Evolutionary conservation across 2,797 vertebrate genomes (phyloP).

Genomic region (Chloroceryle inda): DNA sequence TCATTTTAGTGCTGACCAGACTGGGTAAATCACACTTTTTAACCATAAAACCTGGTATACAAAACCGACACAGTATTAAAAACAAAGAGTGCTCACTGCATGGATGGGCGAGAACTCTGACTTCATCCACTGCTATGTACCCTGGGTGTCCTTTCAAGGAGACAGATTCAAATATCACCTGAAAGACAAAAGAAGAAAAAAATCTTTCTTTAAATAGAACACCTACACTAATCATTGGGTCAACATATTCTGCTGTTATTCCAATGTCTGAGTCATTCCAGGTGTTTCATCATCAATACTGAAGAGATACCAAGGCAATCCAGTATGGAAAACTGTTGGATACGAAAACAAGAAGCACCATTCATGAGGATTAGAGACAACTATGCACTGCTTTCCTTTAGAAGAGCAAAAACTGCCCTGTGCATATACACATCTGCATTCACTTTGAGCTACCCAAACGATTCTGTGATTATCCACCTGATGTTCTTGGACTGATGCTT

Average conservation of each 20-base stretch:
- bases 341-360: background rate
- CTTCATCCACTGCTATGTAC: slow-evolving; percentile 95
- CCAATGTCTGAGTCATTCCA: background rate
- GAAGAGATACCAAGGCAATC: background rate
- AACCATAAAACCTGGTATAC: background rate
- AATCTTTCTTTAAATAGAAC: background rate
- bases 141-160: slow-evolving; percentile 94
- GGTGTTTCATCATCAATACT: background rate
- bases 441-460: background rate
- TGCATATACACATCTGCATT: background rate
- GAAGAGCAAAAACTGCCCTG: background rate
- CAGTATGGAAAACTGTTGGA: background rate
- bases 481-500: too few species aligned
- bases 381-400: background rate
- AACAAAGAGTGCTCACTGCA: slow-evolving; percentile 88
- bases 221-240: background rate
- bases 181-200: slow-evolving; percentile 66
- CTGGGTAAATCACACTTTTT: background rate
- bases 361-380: background rate
- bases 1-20: slow-evolving; percentile 37
- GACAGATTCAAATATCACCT: slow-evolving; percentile 97
- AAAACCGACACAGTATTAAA: background rate
- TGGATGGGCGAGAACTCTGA: slow-evolving; percentile 94
- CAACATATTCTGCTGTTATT: background rate
- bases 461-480: too few species aligned